A percentile compares a stretch with the other conserved stretches of the same genome.
These are phyloP conservation scores for Aplysina aerophoba DNA, from an alignment of 37 sponge, comb jelly and placozoan genomes.

Conservation along the genomic window DNA sequence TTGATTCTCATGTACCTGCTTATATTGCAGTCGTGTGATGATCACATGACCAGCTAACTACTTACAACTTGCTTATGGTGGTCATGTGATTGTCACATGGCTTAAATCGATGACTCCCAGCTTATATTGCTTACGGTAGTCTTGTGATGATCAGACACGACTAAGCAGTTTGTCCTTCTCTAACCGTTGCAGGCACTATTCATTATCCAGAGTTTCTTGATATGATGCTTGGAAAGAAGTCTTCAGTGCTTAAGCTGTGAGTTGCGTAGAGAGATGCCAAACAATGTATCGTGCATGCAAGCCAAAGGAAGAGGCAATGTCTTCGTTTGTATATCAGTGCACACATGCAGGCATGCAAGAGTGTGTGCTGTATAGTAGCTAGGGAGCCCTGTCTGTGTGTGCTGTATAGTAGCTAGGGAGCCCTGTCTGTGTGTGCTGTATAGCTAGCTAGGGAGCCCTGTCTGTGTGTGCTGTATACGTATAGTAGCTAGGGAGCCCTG, in stretches of 20 bases:
- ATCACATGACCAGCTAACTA: not conserved
- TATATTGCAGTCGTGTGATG: not conserved
- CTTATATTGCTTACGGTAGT: not conserved
- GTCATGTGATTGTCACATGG: not conserved
- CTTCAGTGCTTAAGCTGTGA: slow-evolving; percentile 85
- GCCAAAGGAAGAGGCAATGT: not conserved
- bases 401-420: too few relatives aligned
- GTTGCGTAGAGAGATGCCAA: slow-evolving; percentile 15
- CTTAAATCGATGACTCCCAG: not conserved
- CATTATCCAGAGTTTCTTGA: slow-evolving; percentile 88
- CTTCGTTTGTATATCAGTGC: not conserved
- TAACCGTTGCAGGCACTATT: slow-evolving; percentile 76
- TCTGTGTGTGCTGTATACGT: too few relatives aligned
- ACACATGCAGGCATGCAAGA: not conserved
- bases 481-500: too few relatives aligned
- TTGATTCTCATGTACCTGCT: not conserved
- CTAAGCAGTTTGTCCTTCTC: too few relatives aligned
- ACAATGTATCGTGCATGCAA: not conserved
- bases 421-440: too few relatives aligned
- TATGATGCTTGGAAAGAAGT: slow-evolving; percentile 96
- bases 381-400: too few relatives aligned
- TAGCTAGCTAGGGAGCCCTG: too few relatives aligned
- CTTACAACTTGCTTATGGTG: not conserved
- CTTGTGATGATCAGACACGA: too few relatives aligned
- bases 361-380: too few relatives aligned